These are phyloP conservation scores for Palythoa grandiflora DNA, from an alignment of 92 coral and sea anemone genomes.

Conservation along the genomic window DNA sequence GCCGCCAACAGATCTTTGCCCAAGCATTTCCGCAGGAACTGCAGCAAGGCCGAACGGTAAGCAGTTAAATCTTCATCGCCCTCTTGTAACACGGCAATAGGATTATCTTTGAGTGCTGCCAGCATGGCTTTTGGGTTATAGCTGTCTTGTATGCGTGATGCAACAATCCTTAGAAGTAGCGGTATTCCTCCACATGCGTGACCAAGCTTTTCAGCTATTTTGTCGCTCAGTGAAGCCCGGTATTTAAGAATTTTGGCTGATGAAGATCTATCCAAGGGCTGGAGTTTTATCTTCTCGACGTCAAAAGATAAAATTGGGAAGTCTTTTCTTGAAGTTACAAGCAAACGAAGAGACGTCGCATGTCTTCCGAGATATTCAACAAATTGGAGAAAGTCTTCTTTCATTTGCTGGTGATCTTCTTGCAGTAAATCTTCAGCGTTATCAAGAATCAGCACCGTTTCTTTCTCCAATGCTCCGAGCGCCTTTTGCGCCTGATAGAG, in stretches of 20 bases:
- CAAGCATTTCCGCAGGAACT: constrained; percentile 62
- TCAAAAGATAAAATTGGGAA: constrained; percentile 32
- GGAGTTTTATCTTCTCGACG: neutral
- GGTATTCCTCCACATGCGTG: constrained; percentile 74
- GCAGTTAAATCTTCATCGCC: constrained; percentile 29
- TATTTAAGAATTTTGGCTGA: constrained; percentile 9
- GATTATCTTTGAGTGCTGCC: constrained; percentile 45
- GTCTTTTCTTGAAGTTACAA: constrained; percentile 63
- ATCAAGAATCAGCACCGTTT: constrained; percentile 73
- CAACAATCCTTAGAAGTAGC: constrained; percentile 62
- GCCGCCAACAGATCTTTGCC: constrained; percentile 51
- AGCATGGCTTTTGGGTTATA: constrained; percentile 41
- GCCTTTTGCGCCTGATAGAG: constrained; percentile 47
- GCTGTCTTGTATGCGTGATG: constrained; percentile 58
- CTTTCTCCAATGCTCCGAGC: constrained; percentile 23
- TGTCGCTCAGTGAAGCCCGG: constrained; percentile 8
- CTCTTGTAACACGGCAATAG: constrained; percentile 43
- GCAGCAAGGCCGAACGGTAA: constrained; percentile 39
- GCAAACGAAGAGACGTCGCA: constrained; percentile 52
- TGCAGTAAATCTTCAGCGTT: constrained; percentile 80
- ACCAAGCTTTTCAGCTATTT: constrained; percentile 57
- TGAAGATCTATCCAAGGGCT: neutral
- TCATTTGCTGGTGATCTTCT: constrained; percentile 6
- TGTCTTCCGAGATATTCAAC: constrained; percentile 55
- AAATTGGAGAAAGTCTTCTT: constrained; percentile 46